Conservation (phyloP, 2,888 invertebrate genomes). For the Erebia palarica region DNA sequence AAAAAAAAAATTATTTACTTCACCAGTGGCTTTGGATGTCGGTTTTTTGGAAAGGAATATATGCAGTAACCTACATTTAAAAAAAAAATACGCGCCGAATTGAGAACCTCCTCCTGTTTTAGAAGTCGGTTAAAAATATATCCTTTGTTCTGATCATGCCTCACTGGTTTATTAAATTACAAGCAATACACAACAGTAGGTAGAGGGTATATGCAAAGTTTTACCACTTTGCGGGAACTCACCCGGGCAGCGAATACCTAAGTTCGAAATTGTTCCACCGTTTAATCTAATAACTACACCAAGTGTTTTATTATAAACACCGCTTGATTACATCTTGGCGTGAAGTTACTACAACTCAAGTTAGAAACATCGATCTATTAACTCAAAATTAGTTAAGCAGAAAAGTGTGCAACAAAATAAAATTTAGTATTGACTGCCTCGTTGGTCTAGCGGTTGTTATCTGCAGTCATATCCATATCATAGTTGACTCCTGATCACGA, state of each 20-base stretch:
- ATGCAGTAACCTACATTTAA: no score
- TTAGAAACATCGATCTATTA: conserved; percentile 7
- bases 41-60: no score
- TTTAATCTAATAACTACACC: conserved; percentile 34
- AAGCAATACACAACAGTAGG: conserved; percentile 34
- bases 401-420: not conserved
- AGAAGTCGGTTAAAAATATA: no score
- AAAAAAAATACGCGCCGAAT: no score
- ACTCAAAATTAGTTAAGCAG: not conserved
- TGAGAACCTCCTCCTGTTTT: no score
- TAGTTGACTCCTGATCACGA: no score
- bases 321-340: conserved; percentile 32
- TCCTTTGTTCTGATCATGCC: conserved; percentile 4
- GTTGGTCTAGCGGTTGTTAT: no score
- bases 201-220: conserved; percentile 32
- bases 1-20: no score
- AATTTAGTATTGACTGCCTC: not conserved
- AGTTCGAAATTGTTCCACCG: conserved; percentile 38
- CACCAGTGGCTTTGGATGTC: no score
- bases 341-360: conserved; percentile 17
- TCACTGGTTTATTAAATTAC: conserved; percentile 40
- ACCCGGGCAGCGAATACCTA: conserved; percentile 33
- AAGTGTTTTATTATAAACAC: conserved; percentile 36
- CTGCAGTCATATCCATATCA: no score
- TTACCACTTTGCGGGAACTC: conserved; percentile 36